Evolutionary conservation across 2,888 invertebrate genomes (phyloP).

Genomic region (Amorpha juglandis): DNA sequence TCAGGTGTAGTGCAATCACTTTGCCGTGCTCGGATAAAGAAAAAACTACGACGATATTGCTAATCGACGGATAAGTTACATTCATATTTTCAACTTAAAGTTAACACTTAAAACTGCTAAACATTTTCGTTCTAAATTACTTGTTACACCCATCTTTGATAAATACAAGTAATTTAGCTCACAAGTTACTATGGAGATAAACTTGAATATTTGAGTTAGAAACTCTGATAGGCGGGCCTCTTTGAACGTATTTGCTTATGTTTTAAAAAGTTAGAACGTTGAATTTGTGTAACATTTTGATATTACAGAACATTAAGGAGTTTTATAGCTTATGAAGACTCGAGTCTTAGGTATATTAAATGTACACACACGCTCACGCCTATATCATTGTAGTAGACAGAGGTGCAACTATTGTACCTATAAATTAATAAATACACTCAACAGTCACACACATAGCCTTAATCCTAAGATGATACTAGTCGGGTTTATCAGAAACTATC

Average conservation of each 20-base stretch:
- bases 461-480: no score
- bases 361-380: no score
- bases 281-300: neutral
- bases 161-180: constrained; percentile 21
- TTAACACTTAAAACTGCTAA: constrained; percentile 5
- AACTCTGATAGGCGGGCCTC: constrained; percentile 10
- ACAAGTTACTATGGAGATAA: constrained; percentile 6
- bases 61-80: neutral
- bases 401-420: no score
- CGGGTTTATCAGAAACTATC: no score
- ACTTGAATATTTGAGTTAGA: constrained; percentile 5
- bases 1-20: no score
- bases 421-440: no score
- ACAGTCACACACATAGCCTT: no score
- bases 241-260: constrained; percentile 13
- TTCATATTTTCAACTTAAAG: neutral
- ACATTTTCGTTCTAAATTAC: constrained; percentile 12
- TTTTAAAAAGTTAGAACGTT: constrained; percentile 6
- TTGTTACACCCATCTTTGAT: constrained; percentile 22
- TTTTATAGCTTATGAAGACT: neutral
- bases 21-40: no score
- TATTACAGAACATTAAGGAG: neutral
- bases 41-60: no score
- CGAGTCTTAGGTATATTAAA: no score
- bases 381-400: no score